Evolutionary conservation across 30 jellyfish, hydroid and myxozoan species (phyloP), one percentile per base, ranked within the genome.

Genomic region (Catostylus mosaicus): DNA sequence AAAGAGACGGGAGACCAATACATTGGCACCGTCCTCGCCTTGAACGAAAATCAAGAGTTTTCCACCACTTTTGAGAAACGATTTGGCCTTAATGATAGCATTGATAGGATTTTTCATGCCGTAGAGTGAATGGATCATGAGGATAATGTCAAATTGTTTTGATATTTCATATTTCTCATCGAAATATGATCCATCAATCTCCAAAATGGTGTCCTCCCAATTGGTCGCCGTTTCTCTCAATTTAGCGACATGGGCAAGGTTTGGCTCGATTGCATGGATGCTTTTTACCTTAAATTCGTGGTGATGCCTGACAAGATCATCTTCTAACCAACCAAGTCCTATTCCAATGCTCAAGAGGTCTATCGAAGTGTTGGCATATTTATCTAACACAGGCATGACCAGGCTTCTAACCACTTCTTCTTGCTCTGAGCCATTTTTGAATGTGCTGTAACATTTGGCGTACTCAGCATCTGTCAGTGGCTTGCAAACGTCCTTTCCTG

Each of bases 291-390:
- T 52, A 9, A 43, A 43, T 8, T 43, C 56, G 9, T 22, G 30
- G 19, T 8, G 30, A 22, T 52, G 26, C 29, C 19, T 22, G 67
- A 52, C 29, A 4, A 52, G 26, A 16, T 52, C 9, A 22, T 52
- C 67, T 0, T 11, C 30, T 4, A 52, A 16, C 26, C 30, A 52
- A n/a, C 67, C 67, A 0, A 24, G 9, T 24, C 67, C 67, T 0
- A 24, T 4, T n/a, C 67, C 67, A 52, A 52, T 52, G 67, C 67
- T 52, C 67, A 52, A 6, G 67, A 52, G 29, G 19, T 52, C 67
- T 4, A 52, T 52, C 67, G 67, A 11, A 0, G 9, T 16, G 22
- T 24, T 22, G 9, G 8, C 67, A 52, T 8, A 52, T 24, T 52
- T 24, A 11, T 52, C 9, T 8, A 52, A 22, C 6, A 52, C 3